Evolutionary conservation across 30 jellyfish, hydroid and myxozoan genomes (phyloP).

Genomic region (Turritopsis rubra): DNA sequence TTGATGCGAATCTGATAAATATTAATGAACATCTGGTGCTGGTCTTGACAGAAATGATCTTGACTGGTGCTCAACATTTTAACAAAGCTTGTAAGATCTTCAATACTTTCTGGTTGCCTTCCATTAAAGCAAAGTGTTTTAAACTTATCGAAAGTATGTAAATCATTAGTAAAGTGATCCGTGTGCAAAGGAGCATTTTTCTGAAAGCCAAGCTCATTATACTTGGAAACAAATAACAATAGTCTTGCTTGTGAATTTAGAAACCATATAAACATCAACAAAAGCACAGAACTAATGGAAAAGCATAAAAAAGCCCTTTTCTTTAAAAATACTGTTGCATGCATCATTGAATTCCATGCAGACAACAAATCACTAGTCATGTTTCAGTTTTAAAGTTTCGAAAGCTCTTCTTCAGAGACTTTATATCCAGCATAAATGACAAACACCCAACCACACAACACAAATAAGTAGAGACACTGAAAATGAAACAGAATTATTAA

Average conservation of each 20-base stretch:
- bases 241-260: constrained; percentile 1
- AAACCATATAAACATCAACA: constrained; percentile 1
- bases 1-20: constrained; percentile 61
- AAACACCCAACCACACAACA: constrained; percentile 71
- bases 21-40: constrained; percentile 30
- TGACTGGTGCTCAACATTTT: neutral
- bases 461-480: constrained; percentile 46
- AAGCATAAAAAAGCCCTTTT: neutral
- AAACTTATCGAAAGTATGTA: neutral
- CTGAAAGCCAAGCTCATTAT: neutral
- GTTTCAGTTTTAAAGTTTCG: neutral
- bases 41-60: constrained; percentile 21
- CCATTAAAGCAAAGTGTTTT: neutral
- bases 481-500: too few relatives aligned
- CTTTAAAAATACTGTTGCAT: neutral
- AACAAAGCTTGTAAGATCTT: constrained; percentile 9
- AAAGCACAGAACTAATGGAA: neutral
- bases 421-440: constrained; percentile 77
- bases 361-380: neutral
- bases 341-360: neutral
- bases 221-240: neutral
- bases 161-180: constrained; percentile 1
- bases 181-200: neutral
- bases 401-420: constrained; percentile 44
- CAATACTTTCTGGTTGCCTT: constrained; percentile 12